Evolutionary conservation across 2,888 invertebrate species (phyloP), one percentile per base, ranked within the genome.

Genomic region (Ectemnius continuus): DNA sequence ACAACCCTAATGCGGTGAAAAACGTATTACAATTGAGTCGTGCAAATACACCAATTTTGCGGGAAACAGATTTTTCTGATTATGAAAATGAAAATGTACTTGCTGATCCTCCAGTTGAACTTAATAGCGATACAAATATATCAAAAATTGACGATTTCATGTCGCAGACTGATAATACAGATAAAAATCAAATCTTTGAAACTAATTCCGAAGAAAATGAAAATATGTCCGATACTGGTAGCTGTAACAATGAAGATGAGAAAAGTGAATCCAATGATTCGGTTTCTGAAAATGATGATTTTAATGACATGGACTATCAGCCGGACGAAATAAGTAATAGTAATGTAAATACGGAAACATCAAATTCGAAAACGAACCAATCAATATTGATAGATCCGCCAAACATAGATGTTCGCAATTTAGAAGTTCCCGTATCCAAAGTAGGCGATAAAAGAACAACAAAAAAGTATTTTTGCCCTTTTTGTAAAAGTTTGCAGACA

Each of bases 401-500:
- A 3, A 48, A 48, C 16, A 16, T 48, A 48, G 48, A 48, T 48
- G 48, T 16, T 48, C 48, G 48, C n/a, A 48, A n/a, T 5, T 48
- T 48, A 48, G 3, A 16, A 4, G 48, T 48, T 2, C 48, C 48
- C 1, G 48, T 48, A n/a, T 48, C 48, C 14, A 48, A 16, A 48
- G 1, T n/a, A 5, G 14, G 48, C 4, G 48, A 2, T 8, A 48
- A 48, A 48, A 14, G 48, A 16, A 48, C 48, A 2, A 16, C 16
- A 8, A 48, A 48, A 48, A 48, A 48, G 66, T 58, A 82, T 67
- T 82, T 79, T 67, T 83, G 81, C 52, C 61, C 61, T 13, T 84
- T 74, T 60, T 84, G 84, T 46, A 75, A 81, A 26, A 82, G 47
- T 52, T 62, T 78, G 46, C 80, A 76, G 45, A 59, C 48, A n/a